These are phyloP conservation scores for Marmota monax DNA, from an alignment of 2,113 vertebrate species.

Conservation along the genomic window DNA sequence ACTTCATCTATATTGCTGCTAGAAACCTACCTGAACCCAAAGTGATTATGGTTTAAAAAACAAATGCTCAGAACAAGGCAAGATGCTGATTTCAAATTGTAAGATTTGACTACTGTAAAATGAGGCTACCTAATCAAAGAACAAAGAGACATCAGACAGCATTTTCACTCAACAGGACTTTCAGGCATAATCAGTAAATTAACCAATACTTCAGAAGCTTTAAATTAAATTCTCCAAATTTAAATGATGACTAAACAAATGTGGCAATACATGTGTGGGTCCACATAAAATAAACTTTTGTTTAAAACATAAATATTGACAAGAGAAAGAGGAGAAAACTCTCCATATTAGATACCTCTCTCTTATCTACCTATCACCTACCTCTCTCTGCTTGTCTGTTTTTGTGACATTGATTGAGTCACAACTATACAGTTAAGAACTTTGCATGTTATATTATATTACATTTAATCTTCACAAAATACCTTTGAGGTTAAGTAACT, in stretches of 20 bases:
- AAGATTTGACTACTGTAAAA: not conserved
- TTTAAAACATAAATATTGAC: conserved; percentile 51
- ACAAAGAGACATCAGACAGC: conserved; percentile 20
- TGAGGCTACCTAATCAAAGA: not conserved
- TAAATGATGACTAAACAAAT: conserved; percentile 24
- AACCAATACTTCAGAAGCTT: not conserved
- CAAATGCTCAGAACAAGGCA: conserved; percentile 25
- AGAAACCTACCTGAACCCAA: not conserved
- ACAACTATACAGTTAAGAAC: not conserved
- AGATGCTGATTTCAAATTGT: not conserved
- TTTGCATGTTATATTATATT: not conserved
- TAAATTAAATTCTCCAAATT: conserved; percentile 39
- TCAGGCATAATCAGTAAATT: conserved; percentile 19
- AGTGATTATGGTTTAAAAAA: conserved; percentile 41
- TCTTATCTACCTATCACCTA: not conserved
- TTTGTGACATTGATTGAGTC: conserved; percentile 22
- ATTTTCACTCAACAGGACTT: not conserved
- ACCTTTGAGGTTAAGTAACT: not conserved
- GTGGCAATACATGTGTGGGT: not conserved
- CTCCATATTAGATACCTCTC: not conserved
- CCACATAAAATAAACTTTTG: not conserved
- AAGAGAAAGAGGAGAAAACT: not conserved
- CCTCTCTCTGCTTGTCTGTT: not conserved
- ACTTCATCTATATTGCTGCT: not conserved
- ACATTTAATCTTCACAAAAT: conserved; percentile 27